Conservation (phyloP, 2,113 vertebrate genomes). For the Tor tambroides region DNA sequence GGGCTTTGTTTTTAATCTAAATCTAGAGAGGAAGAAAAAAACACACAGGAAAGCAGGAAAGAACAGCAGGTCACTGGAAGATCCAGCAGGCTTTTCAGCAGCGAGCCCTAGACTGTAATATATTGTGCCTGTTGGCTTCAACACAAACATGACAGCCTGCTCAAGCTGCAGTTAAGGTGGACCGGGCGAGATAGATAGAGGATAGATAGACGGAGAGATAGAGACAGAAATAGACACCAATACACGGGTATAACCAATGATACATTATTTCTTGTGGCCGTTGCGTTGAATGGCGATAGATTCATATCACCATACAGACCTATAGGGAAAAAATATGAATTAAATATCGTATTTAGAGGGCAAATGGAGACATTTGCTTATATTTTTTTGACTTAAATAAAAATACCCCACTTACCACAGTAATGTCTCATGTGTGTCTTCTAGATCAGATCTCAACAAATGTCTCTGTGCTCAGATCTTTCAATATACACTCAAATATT, state of each 20-base stretch:
- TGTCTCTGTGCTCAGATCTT: background rate
- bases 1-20: slow-evolving; percentile 82
- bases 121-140: slow-evolving; percentile 87
- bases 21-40: slow-evolving; percentile 66
- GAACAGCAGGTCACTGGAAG: slow-evolving; percentile 84
- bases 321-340: background rate
- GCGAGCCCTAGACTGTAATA: slow-evolving; percentile 84
- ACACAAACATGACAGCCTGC: slow-evolving; percentile 83
- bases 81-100: slow-evolving; percentile 86
- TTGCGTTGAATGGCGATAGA: background rate
- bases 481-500: background rate
- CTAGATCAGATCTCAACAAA: background rate
- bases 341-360: background rate
- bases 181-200: slow-evolving; percentile 66
- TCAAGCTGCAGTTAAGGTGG: slow-evolving; percentile 83
- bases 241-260: background rate
- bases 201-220: background rate
- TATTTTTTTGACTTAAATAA: background rate
- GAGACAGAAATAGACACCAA: slow-evolving; percentile 22
- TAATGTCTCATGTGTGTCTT: background rate
- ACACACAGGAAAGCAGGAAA: slow-evolving; percentile 77
- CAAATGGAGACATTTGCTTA: background rate
- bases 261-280: background rate
- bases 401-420: background rate
- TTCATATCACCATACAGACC: background rate